phyloP scores from a whole-genome alignment of 1,140 invertebrate genomes.

The roundworm (Caenorhabditis elegans) region DNA sequence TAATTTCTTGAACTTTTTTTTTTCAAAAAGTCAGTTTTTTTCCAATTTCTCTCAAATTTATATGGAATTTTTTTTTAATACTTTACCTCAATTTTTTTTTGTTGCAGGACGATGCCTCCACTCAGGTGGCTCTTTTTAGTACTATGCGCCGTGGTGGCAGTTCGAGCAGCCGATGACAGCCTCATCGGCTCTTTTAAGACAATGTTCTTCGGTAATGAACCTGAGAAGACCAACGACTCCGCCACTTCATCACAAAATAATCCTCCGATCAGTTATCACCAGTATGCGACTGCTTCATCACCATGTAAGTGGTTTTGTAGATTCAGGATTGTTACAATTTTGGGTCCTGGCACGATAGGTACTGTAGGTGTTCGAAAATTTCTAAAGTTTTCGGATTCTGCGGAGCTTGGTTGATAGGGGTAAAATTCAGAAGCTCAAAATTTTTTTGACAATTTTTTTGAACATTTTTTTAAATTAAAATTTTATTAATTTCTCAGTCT shows the following conservation, averaged over 20 bases:
- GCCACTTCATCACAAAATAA: conserved; percentile 2
- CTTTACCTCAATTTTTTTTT: not conserved
- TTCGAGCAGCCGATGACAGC: conserved; percentile 8
- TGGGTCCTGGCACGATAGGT: too few species aligned
- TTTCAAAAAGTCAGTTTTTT: too few species aligned
- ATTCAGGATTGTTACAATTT: too few species aligned
- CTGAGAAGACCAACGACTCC: not conserved
- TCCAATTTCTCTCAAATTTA: too few species aligned
- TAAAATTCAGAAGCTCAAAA: too few species aligned
- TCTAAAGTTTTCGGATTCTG: too few species aligned
- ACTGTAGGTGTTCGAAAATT: too few species aligned
- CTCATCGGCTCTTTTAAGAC: conserved; percentile 35
- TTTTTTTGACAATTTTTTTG: conserved; percentile 4
- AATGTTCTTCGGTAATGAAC: conserved; percentile 39
- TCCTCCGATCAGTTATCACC: conserved; percentile 25
- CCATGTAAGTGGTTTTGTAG: not conserved
- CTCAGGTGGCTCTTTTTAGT: conserved; percentile 7
- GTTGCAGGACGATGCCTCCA: conserved; percentile 9
- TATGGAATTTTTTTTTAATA: too few species aligned
- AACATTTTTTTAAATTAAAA: not conserved
- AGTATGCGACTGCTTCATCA: conserved; percentile 13
- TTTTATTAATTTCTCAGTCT: too few species aligned
- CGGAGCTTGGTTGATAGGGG: too few species aligned
- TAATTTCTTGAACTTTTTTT: too few species aligned
- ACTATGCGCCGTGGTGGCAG: conserved; percentile 4